These are phyloP conservation scores for Eumerus sabulonum DNA, from an alignment of 2,888 invertebrate species.

Conservation along the genomic window DNA sequence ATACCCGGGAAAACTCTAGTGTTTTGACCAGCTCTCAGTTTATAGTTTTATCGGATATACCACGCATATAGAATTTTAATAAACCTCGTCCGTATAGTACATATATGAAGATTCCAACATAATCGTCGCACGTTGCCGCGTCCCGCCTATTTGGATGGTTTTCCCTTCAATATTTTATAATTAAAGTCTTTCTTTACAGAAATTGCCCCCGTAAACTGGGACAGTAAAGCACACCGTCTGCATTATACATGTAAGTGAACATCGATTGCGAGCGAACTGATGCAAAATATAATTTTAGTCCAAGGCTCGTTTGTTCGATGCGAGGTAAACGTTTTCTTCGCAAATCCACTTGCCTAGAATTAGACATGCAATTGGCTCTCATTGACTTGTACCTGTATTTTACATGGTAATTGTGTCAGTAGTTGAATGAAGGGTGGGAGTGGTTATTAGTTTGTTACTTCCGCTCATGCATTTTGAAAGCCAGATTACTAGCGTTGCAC, in stretches of 20 bases:
- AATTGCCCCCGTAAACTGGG: neutral
- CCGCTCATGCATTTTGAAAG: constrained; percentile 27
- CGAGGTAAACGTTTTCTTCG: constrained; percentile 29
- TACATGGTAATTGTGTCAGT: too few relatives aligned
- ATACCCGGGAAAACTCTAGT: too few relatives aligned
- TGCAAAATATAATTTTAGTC: constrained; percentile 10
- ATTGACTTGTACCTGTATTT: neutral
- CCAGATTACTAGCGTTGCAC: neutral
- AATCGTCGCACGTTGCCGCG: neutral
- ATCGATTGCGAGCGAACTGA: constrained; percentile 14
- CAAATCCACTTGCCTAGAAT: constrained; percentile 24
- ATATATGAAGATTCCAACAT: neutral
- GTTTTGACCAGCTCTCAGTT: too few relatives aligned
- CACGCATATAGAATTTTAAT: constrained; percentile 40
- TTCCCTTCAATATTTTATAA: constrained; percentile 5
- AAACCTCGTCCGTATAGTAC: neutral
- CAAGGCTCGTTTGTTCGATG: constrained; percentile 37
- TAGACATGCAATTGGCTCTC: constrained; percentile 2
- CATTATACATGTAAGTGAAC: constrained; percentile 9
- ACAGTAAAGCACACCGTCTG: neutral
- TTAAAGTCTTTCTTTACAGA: constrained; percentile 5
- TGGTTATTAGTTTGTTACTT: constrained; percentile 25
- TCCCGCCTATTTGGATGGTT: neutral
- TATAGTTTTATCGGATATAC: too few relatives aligned
- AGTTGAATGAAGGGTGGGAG: too few relatives aligned